These are phyloP conservation scores for Gryon sp. DNA, from an alignment of 1,140 invertebrate genomes.

Conservation along the genomic window DNA sequence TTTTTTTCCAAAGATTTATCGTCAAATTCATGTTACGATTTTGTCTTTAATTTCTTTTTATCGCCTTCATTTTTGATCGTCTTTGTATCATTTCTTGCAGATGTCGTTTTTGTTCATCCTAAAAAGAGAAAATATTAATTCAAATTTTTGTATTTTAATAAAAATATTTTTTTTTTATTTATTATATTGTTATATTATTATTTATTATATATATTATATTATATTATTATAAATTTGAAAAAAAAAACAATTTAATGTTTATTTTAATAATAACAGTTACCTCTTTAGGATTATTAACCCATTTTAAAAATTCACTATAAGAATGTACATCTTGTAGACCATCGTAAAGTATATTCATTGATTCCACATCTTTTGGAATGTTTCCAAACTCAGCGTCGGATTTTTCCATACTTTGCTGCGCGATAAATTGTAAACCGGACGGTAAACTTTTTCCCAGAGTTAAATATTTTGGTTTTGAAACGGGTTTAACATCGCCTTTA, in stretches of 20 bases:
- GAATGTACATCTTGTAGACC: slow-evolving; percentile 79
- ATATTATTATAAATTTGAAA: slow-evolving; percentile 7
- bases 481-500: too few relatives aligned
- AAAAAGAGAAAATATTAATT: too few relatives aligned
- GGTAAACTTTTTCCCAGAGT: slow-evolving; percentile 80
- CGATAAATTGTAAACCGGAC: slow-evolving; percentile 76
- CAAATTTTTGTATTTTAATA: too few relatives aligned
- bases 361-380: slow-evolving; percentile 79
- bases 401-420: slow-evolving; percentile 77
- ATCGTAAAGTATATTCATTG: slow-evolving; percentile 81
- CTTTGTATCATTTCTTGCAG: slow-evolving; percentile 24
- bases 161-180: too few relatives aligned
- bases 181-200: too few relatives aligned
- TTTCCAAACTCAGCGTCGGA: slow-evolving; percentile 78
- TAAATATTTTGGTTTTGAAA: slow-evolving; percentile 72
- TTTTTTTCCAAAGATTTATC: too few relatives aligned
- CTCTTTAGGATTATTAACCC: slow-evolving; percentile 53
- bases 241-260: background rate
- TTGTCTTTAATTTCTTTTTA: background rate
- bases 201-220: slow-evolving; percentile 5
- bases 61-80: background rate
- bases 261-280: slow-evolving; percentile 16
- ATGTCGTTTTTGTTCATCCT: slow-evolving; percentile 15
- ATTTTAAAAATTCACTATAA: slow-evolving; percentile 70
- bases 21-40: background rate